Percentiles rank a stretch among this genome's conserved stretches.
Evolutionary conservation across 2,797 vertebrate genomes (phyloP).

Genomic region (Acridotheres tristis): DNA sequence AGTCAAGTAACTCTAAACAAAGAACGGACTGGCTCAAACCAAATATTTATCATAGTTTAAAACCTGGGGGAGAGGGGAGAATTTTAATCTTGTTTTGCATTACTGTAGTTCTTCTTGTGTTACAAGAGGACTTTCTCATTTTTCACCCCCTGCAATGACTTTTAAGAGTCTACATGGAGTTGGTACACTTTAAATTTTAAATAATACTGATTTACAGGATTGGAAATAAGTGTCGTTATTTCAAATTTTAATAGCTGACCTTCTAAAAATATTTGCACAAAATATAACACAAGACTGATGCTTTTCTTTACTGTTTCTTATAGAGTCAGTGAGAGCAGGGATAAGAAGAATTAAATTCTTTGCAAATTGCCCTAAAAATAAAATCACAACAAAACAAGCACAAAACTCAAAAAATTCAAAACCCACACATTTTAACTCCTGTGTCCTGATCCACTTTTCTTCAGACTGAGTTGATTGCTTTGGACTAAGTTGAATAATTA

Average conservation of each 20-base stretch:
- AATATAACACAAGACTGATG: not conserved
- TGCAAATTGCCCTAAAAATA: not conserved
- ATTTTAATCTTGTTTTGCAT: not conserved
- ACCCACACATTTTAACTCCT: accelerated
- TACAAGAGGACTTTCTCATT: not conserved
- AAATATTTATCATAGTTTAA: not conserved
- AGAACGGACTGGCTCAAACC: not conserved
- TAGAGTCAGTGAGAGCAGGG: not conserved
- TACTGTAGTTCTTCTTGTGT: not conserved
- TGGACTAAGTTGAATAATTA: not conserved
- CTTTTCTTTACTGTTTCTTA: not conserved
- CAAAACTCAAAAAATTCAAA: not conserved
- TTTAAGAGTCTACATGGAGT: not conserved
- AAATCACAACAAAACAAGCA: not conserved
- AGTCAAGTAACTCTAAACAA: conserved; percentile 1
- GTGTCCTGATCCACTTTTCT: not conserved
- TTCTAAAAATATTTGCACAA: not conserved
- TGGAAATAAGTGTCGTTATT: not conserved
- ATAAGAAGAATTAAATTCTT: not conserved
- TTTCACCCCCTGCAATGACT: not conserved
- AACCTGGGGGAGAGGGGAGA: not conserved
- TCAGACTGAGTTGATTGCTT: not conserved
- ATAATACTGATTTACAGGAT: not conserved
- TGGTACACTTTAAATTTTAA: not conserved
- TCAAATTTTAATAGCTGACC: not conserved